phyloP scores from a whole-genome alignment of 2,888 invertebrate species.

The Ormyrus pomaceus region DNA sequence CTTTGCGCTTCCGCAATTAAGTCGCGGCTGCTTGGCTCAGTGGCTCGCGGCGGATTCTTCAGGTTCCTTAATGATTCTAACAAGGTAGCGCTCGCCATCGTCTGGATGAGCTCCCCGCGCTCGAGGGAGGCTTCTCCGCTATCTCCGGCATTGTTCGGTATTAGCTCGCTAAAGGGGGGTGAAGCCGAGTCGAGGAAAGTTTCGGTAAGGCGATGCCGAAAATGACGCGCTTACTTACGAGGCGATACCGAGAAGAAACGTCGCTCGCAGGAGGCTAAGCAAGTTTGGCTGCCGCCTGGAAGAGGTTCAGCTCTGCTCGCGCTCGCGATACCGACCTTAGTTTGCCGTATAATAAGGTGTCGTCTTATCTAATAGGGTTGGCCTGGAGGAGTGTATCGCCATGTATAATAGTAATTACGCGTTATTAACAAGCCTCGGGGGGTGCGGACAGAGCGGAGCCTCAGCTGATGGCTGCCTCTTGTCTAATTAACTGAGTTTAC shows the following conservation, averaged over 20 bases:
- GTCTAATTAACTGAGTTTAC: slow-evolving; percentile 76
- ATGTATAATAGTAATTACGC: slow-evolving; percentile 76
- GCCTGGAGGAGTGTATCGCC: slow-evolving; percentile 75
- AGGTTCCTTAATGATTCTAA: not conserved
- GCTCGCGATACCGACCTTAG: slow-evolving; percentile 65
- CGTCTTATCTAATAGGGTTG: slow-evolving; percentile 75
- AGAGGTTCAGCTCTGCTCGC: not conserved
- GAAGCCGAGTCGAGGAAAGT: slow-evolving; percentile 35
- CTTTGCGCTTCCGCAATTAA: slow-evolving; percentile 33
- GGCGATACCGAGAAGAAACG: slow-evolving; percentile 43
- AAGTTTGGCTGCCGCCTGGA: slow-evolving; percentile 58
- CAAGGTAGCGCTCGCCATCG: not conserved
- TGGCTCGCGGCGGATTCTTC: not conserved
- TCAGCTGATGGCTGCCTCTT: slow-evolving; percentile 73
- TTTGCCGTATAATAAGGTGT: slow-evolving; percentile 74
- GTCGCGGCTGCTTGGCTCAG: slow-evolving; percentile 51
- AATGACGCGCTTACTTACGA: slow-evolving; percentile 40
- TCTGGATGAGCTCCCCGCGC: slow-evolving; percentile 46
- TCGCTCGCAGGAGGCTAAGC: slow-evolving; percentile 40
- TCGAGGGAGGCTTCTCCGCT: slow-evolving; percentile 70
- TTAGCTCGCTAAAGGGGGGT: not conserved
- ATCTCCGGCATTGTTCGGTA: slow-evolving; percentile 65
- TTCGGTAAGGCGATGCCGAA: slow-evolving; percentile 49
- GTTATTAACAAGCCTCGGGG: slow-evolving; percentile 75
- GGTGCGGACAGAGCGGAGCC: slow-evolving; percentile 61